These are phyloP conservation scores for Colostygia pectinataria DNA, from an alignment of 2,888 invertebrate species.

Conservation along the genomic window DNA sequence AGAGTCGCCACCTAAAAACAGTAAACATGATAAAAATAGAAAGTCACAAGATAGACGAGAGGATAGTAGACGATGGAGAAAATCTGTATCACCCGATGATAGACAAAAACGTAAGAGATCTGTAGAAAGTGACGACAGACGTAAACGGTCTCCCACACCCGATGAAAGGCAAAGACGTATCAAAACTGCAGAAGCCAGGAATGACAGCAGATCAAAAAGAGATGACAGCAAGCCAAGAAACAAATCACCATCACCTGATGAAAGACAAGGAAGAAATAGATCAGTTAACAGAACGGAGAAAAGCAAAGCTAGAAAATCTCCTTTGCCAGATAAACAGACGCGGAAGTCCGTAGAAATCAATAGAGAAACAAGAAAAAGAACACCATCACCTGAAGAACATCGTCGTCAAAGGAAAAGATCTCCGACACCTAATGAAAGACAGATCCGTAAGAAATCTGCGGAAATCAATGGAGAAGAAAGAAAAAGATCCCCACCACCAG, in stretches of 20 bases:
- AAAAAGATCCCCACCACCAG: conserved; percentile 20
- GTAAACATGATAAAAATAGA: conserved; percentile 49
- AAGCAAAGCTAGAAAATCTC: conserved; percentile 9
- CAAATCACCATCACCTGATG: conserved; percentile 12
- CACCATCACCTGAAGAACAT: conserved; percentile 8
- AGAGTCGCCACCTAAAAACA: conserved; percentile 48
- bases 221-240: conserved; percentile 9
- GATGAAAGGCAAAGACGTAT: conserved; percentile 19
- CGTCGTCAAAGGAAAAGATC: conserved; percentile 16
- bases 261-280: conserved; percentile 11
- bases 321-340: conserved; percentile 5
- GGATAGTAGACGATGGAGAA: conserved; percentile 40
- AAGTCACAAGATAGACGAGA: conserved; percentile 51
- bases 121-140: conserved; percentile 7
- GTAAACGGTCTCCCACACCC: conserved; percentile 9
- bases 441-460: conserved; percentile 15
- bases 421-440: conserved; percentile 12
- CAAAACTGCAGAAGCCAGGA: conserved; percentile 12
- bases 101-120: conserved; percentile 18
- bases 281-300: conserved; percentile 17
- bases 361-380: conserved; percentile 5
- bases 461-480: conserved; percentile 13
- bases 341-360: conserved; percentile 11
- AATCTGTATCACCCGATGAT: conserved; percentile 15
- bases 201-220: conserved; percentile 4